Evolutionary conservation across 2,113 vertebrate species (phyloP).

Genomic region (Pica pica): DNA sequence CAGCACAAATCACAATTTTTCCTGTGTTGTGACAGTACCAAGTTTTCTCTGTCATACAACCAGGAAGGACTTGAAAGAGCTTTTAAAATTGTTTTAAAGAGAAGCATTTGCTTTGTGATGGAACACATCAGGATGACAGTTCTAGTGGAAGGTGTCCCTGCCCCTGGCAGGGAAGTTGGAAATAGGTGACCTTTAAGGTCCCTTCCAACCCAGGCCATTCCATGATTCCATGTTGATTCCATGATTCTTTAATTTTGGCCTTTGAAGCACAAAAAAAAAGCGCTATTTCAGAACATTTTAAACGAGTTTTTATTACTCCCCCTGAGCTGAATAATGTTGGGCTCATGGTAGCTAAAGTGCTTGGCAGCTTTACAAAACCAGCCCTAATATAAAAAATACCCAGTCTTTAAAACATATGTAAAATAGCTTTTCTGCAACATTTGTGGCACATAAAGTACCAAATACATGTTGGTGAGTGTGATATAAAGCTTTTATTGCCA

Average conservation of each 20-base stretch:
- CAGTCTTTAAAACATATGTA: conserved; percentile 57
- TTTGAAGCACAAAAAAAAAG: neutral
- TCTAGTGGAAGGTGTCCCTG: neutral
- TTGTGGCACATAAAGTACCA: conserved; percentile 61
- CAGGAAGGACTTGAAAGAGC: neutral
- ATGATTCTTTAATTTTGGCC: neutral
- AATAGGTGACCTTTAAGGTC: neutral
- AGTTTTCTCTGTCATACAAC: neutral
- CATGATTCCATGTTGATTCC: neutral
- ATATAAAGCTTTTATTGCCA: conserved; percentile 58
- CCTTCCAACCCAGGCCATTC: neutral
- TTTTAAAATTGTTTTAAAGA: neutral
- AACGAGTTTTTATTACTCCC: conserved; percentile 47
- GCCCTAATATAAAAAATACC: conserved; percentile 53
- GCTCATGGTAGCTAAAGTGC: conserved; percentile 25
- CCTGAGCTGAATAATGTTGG: conserved; percentile 3
- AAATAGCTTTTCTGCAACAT: conserved; percentile 65
- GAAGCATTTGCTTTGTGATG: neutral
- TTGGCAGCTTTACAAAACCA: conserved; percentile 63
- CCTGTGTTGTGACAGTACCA: neutral
- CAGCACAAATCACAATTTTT: neutral
- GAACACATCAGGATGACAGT: neutral
- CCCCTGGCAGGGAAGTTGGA: neutral
- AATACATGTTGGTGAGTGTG: conserved; percentile 44
- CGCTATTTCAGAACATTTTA: conserved; percentile 14